Percentiles rank a stretch among this genome's conserved stretches.
These are phyloP conservation scores for Pyrrhosoma nymphula DNA, from an alignment of 2,888 invertebrate species.

Conservation along the genomic window DNA sequence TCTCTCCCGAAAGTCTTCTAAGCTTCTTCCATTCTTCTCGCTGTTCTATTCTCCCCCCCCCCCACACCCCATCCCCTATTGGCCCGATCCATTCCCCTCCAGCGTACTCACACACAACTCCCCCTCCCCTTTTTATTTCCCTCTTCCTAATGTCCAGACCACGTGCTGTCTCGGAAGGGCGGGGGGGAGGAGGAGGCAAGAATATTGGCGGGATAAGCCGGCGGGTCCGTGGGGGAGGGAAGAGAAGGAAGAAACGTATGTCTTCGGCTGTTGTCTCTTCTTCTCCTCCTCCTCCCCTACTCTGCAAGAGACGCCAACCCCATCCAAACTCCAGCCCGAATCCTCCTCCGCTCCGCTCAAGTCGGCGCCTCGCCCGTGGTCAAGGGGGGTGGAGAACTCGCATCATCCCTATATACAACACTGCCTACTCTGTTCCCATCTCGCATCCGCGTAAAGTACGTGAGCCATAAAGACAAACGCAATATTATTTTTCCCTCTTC, in stretches of 20 bases:
- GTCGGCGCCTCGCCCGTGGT: constrained; percentile 4
- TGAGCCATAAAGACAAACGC: constrained; percentile 61
- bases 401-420: neutral
- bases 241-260: neutral
- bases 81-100: neutral
- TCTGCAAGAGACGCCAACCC: neutral
- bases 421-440: neutral
- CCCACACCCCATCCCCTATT: neutral
- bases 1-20: neutral
- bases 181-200: neutral
- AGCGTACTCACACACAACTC: neutral
- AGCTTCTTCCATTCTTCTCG: neutral
- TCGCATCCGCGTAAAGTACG: constrained; percentile 36
- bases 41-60: no score
- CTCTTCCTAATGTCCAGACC: constrained; percentile 46
- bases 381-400: neutral
- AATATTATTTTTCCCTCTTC: constrained; percentile 58
- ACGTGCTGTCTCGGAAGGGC: neutral
- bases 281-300: neutral
- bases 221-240: neutral
- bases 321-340: neutral
- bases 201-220: constrained; percentile 1
- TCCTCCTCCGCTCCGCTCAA: no score
- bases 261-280: neutral
- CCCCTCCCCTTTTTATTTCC: constrained; percentile 35